A percentile compares a stretch with the other conserved stretches of the same genome.
Evolutionary conservation across 2,113 vertebrate genomes (phyloP).

Genomic region (Pavo muticus): DNA sequence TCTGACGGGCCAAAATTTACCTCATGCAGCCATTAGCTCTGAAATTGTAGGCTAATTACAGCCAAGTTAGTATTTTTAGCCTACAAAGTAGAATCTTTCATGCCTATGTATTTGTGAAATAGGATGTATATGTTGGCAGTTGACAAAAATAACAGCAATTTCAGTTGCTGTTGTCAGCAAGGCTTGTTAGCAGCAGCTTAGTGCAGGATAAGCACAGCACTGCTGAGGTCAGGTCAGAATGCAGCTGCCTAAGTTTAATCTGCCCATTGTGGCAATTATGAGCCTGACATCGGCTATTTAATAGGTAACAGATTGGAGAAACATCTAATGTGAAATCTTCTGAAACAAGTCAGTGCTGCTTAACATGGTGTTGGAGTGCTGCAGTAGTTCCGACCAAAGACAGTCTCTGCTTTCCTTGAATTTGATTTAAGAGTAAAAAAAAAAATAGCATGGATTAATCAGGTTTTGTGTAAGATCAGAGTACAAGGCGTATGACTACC

Average conservation of each 20-base stretch:
- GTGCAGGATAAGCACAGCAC: background rate
- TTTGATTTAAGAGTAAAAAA: background rate
- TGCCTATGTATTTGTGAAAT: background rate
- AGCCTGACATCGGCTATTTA: background rate
- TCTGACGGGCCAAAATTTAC: background rate
- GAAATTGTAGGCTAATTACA: background rate
- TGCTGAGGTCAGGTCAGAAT: background rate
- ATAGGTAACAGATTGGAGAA: background rate
- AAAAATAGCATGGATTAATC: background rate
- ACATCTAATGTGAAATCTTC: background rate
- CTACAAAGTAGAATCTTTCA: background rate
- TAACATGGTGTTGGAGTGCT: background rate
- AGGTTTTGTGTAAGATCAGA: background rate
- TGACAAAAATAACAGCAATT: background rate
- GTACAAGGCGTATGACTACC: background rate
- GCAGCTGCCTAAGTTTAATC: background rate
- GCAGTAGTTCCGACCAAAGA: background rate
- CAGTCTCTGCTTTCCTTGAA: background rate
- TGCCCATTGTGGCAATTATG: background rate
- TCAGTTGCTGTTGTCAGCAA: background rate
- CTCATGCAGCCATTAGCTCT: background rate
- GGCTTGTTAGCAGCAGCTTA: background rate
- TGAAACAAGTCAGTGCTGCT: background rate
- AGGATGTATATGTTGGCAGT: background rate
- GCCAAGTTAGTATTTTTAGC: background rate